phyloP scores from a whole-genome alignment of 2,113 vertebrate genomes.

The Calidris pugnax region DNA sequence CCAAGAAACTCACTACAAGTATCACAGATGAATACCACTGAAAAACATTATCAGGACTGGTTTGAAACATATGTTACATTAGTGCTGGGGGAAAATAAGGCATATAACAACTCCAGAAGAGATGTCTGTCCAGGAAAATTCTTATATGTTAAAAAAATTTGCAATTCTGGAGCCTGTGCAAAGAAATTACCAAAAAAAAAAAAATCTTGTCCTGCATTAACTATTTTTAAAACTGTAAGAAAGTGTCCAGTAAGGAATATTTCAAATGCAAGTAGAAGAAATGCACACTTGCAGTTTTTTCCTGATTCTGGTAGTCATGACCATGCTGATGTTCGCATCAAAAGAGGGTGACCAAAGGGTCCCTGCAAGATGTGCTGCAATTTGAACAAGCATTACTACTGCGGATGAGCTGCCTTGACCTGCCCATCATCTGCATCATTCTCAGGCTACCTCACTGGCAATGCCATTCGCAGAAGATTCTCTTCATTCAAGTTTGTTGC shows the following conservation, averaged over 20 bases:
- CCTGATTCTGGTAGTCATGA: not conserved
- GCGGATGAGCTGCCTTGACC: not conserved
- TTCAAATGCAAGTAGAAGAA: not conserved
- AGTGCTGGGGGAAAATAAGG: not conserved
- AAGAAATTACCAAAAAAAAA: not conserved
- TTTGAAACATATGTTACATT: constrained; percentile 33
- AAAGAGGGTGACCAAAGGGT: not conserved
- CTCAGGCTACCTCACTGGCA: not conserved
- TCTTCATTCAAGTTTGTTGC: not conserved
- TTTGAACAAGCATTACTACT: not conserved
- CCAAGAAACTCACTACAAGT: constrained; percentile 38
- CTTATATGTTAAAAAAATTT: not conserved
- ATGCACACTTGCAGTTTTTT: not conserved
- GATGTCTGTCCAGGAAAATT: not conserved
- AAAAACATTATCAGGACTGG: constrained; percentile 38
- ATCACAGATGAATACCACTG: constrained; percentile 26
- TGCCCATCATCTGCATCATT: not conserved
- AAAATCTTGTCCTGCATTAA: not conserved
- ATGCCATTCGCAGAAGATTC: not conserved
- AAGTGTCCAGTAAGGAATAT: not conserved
- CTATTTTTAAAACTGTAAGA: not conserved
- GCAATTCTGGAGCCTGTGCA: not conserved
- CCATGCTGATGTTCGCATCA: not conserved
- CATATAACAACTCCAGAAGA: constrained; percentile 1
- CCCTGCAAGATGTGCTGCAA: not conserved